Evolutionary conservation across 2,888 invertebrate species (phyloP), one percentile per base, ranked within the genome.

Genomic region (Microplitis deprimator): DNA sequence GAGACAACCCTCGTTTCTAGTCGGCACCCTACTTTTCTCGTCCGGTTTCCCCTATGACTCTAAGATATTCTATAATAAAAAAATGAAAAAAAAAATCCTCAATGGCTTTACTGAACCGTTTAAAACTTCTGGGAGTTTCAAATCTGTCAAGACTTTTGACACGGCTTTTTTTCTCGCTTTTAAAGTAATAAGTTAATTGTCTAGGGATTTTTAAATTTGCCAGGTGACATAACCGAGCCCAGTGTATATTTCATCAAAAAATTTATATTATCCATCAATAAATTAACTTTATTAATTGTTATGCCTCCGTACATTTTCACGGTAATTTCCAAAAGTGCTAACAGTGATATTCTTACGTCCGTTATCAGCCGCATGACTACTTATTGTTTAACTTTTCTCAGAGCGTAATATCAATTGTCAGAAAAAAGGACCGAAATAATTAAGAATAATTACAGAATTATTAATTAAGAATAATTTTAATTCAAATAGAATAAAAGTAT

Each of bases 1-100:
- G 73, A 77, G 73, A 73, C 67, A 68, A 77, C 77, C 77, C 77
- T 77, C 73, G 73, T 77, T 73, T 73, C 73, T 69, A 77, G 73
- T 73, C 73, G 67, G 68, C 77, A 77, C 77, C 77, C 77, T 68
- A 50, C 50, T 13, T 13, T 29, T 50, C 50, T 13, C 50, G 50
- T 13, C 50, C 50, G 50, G 50, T 50, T 50, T 73, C 73, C 72
- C 61, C 38, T 69, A 39, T 40, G 64, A 73, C 77, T 62, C 40
- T 17, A 62, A 68, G 65, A 73, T 17, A 62, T 20, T 73, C 17
- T 62, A 65, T 65, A 73, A 39, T 39, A 71, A 50, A 68, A 70
- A 68, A 69, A 72, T 72, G 40, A 17, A 59, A 70, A n/a, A 67
- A 68, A 68, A 71, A 73, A 73, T 13, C 20, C 65, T 73, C 73